Evolutionary conservation across 2,113 vertebrate genomes (phyloP).

Genomic region (Ctenomys sociabilis): DNA sequence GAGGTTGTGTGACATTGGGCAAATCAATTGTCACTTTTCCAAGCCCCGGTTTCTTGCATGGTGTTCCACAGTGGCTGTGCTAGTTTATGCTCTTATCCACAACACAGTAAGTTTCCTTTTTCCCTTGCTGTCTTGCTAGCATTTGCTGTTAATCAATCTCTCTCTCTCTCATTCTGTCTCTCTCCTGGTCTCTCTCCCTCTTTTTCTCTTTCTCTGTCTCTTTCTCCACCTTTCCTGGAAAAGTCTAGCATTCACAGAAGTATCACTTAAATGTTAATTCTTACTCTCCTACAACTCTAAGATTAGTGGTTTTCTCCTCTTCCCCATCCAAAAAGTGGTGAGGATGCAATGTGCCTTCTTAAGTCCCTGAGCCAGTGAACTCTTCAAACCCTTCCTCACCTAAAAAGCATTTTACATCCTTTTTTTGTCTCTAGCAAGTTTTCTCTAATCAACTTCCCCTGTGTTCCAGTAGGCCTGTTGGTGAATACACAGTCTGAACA

Average conservation of each 20-base stretch:
- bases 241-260: background rate
- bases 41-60: background rate
- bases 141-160: too few species aligned
- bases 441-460: background rate
- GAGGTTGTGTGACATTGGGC: background rate
- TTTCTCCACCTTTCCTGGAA: too few species aligned
- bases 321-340: background rate
- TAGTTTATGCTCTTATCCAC: too few species aligned
- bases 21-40: background rate
- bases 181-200: background rate
- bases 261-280: background rate
- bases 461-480: background rate
- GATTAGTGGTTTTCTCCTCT: background rate
- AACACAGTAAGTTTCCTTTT: too few species aligned
- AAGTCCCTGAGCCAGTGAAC: background rate
- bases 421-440: background rate
- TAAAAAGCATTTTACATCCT: background rate
- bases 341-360: background rate
- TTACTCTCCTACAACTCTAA: background rate
- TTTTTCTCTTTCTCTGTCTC: too few species aligned
- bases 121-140: too few species aligned
- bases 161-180: too few species aligned
- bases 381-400: background rate
- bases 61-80: too few species aligned
- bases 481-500: background rate